Percentiles rank a stretch among this genome's conserved stretches.
Conservation (phyloP, 2,888 invertebrate genomes). For the Hydraecia micacea region DNA sequence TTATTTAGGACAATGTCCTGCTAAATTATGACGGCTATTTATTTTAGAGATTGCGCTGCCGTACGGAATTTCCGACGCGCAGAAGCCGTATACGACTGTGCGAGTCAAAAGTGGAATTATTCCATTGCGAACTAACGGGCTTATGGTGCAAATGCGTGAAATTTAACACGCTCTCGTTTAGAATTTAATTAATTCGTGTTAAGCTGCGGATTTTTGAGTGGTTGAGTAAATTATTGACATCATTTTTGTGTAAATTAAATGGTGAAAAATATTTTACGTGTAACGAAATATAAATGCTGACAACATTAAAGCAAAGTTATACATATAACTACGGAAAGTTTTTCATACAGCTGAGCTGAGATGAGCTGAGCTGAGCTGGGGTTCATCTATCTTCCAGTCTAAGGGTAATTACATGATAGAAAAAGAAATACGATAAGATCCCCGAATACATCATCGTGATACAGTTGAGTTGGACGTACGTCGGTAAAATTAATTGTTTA, state of each 20-base stretch:
- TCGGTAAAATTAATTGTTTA: neutral
- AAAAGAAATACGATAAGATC: neutral
- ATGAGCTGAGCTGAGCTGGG: neutral
- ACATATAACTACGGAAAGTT: neutral
- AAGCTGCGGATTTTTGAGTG: constrained; percentile 32
- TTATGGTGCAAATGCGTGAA: constrained; percentile 37
- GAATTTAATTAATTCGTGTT: constrained; percentile 48
- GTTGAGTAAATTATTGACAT: constrained; percentile 39
- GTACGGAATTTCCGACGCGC: constrained; percentile 54
- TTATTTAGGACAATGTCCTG: constrained; percentile 76
- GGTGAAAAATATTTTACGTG: neutral
- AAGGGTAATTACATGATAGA: neutral
- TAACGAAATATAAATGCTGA: neutral
- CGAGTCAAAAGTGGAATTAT: constrained; percentile 57
- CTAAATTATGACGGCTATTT: constrained; percentile 76
- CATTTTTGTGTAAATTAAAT: constrained; percentile 7
- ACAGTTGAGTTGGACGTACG: neutral
- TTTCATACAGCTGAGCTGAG: neutral
- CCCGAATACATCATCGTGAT: neutral
- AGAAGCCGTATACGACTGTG: constrained; percentile 33
- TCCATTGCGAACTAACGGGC: constrained; percentile 48
- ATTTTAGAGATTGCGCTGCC: constrained; percentile 73
- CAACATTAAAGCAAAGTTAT: neutral
- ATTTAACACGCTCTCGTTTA: constrained; percentile 43
- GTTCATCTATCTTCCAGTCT: neutral